Percentiles rank a stretch among this genome's conserved stretches.
These are phyloP conservation scores for Turdus rufiventris DNA, from an alignment of 2,113 vertebrate species.

Conservation along the genomic window DNA sequence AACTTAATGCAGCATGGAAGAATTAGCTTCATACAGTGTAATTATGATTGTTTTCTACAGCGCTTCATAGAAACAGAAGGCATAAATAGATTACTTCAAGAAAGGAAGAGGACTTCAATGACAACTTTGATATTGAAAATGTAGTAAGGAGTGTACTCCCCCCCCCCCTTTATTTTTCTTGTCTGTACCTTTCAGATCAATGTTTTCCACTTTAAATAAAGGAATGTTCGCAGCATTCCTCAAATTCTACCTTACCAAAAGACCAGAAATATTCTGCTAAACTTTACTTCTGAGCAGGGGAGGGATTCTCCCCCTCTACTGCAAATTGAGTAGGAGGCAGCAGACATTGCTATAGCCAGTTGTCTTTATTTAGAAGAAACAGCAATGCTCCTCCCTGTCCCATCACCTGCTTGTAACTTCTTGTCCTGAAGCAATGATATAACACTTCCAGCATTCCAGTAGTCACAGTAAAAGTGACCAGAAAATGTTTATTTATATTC, in stretches of 20 bases:
- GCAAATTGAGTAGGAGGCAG: not conserved
- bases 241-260: not conserved
- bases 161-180: not conserved
- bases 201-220: not conserved
- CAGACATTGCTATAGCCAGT: not conserved
- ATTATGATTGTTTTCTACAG: conserved; percentile 18
- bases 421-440: not conserved
- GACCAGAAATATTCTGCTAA: not conserved
- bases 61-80: not conserved
- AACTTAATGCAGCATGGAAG: conserved; percentile 7
- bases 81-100: conserved; percentile 5
- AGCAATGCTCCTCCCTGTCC: not conserved
- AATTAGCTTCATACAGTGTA: conserved; percentile 14
- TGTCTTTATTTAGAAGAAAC: not conserved
- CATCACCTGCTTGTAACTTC: not conserved
- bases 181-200: not conserved
- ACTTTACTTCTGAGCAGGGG: not conserved
- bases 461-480: not conserved
- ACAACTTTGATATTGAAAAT: not conserved
- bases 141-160: not conserved
- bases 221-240: not conserved
- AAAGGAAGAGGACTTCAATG: not conserved
- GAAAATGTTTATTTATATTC: not conserved
- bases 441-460: not conserved
- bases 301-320: not conserved